These are phyloP conservation scores for Hypomecis punctinalis DNA, from an alignment of 2,888 invertebrate genomes.

Conservation along the genomic window DNA sequence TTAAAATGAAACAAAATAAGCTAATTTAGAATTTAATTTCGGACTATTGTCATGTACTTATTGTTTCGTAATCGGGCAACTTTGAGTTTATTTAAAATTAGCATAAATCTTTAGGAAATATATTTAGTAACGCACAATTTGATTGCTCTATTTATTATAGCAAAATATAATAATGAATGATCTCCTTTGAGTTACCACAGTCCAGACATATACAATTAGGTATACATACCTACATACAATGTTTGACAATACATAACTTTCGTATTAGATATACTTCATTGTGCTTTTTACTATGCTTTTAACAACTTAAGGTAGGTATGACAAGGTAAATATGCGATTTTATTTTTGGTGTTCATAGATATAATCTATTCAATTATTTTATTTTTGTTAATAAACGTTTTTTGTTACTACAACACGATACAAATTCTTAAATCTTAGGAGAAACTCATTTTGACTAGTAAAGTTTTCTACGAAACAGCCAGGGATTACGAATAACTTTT, in stretches of 20 bases:
- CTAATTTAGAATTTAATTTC: too few species aligned
- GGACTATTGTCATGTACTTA: too few species aligned
- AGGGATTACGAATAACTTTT: constrained; percentile 2
- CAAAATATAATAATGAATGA: neutral
- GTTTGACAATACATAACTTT: constrained; percentile 4
- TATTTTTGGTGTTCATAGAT: constrained; percentile 8
- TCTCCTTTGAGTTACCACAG: constrained; percentile 27
- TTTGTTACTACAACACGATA: constrained; percentile 2
- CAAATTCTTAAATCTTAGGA: constrained; percentile 22
- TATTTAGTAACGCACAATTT: constrained; percentile 10
- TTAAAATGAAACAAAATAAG: too few species aligned
- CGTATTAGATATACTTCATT: constrained; percentile 4
- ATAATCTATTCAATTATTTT: constrained; percentile 2
- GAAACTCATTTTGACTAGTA: constrained; percentile 28
- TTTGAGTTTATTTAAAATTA: constrained; percentile 1
- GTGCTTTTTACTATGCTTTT: neutral
- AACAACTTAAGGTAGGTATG: neutral
- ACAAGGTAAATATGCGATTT: neutral
- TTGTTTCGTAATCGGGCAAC: neutral
- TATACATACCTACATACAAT: constrained; percentile 16
- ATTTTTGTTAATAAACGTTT: neutral
- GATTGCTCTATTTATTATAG: constrained; percentile 3
- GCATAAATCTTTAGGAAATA: constrained; percentile 6
- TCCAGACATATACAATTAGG: constrained; percentile 33
- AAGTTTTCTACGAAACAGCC: constrained; percentile 9